phyloP scores from a whole-genome alignment of 2,797 vertebrate genomes.

The Novumbra hubbsi region DNA sequence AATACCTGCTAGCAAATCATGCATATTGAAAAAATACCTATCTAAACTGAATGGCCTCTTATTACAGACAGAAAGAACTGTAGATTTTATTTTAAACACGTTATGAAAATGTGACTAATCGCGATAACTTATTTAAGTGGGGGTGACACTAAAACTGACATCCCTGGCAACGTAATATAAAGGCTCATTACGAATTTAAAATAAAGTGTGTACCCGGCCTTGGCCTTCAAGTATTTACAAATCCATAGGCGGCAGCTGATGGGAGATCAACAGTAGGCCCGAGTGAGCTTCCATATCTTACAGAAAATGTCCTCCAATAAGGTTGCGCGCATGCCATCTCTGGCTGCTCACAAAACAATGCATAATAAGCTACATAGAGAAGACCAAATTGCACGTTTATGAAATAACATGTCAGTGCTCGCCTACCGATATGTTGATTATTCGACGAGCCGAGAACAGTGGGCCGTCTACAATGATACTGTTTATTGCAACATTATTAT shows the following conservation, averaged over 20 bases:
- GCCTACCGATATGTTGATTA: background rate
- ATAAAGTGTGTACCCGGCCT: background rate
- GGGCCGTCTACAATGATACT: background rate
- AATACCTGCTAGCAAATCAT: no score
- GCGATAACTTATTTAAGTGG: no score
- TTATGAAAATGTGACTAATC: no score
- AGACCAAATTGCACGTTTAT: background rate
- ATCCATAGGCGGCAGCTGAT: background rate
- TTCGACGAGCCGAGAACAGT: conserved; percentile 1
- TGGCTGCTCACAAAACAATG: background rate
- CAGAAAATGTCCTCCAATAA: conserved; percentile 38
- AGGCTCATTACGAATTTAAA: background rate
- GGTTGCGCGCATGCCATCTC: background rate
- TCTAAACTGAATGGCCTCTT: no score
- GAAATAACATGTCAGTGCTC: conserved; percentile 3
- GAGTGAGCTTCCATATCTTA: conserved; percentile 15
- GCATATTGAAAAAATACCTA: no score
- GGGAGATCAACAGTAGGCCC: conserved; percentile 1
- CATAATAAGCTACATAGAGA: background rate
- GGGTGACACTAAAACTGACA: no score
- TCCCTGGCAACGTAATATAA: no score
- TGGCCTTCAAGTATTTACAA: background rate
- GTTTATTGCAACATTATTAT: background rate
- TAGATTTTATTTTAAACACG: no score
- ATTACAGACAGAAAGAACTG: no score